Conservation (phyloP, 1,140 invertebrate genomes). For the Macrocentrus cingulum region DNA sequence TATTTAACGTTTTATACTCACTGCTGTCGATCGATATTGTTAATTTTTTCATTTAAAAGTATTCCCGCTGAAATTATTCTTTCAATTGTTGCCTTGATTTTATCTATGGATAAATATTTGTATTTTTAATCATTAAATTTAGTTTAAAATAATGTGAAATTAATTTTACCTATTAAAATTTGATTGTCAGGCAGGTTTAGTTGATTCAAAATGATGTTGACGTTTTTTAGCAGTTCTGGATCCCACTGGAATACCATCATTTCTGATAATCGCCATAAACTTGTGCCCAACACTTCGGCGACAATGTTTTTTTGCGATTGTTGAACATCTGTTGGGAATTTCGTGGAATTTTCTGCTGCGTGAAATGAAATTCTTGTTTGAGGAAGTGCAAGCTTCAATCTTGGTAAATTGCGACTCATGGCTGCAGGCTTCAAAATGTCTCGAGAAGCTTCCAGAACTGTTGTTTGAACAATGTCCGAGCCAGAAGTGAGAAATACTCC, state of each 20-base stretch:
- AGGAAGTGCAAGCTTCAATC: slow-evolving; percentile 43
- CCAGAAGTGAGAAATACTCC: slow-evolving; percentile 43
- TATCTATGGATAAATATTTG: slow-evolving; percentile 30
- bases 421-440: slow-evolving; percentile 12
- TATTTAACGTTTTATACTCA: slow-evolving; percentile 26
- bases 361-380: slow-evolving; percentile 44
- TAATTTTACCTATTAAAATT: slow-evolving; percentile 38
- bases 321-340: background rate
- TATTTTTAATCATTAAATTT: too few species aligned
- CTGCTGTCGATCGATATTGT: slow-evolving; percentile 32
- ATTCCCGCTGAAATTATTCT: slow-evolving; percentile 27
- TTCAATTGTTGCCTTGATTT: slow-evolving; percentile 28
- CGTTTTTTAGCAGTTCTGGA: slow-evolving; percentile 39
- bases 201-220: slow-evolving; percentile 30
- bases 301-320: slow-evolving; percentile 33
- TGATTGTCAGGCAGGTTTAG: slow-evolving; percentile 32
- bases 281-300: slow-evolving; percentile 42
- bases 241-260: slow-evolving; percentile 49
- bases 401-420: slow-evolving; percentile 26
- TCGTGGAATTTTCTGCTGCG: background rate
- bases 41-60: slow-evolving; percentile 35
- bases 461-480: slow-evolving; percentile 42
- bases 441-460: slow-evolving; percentile 11
- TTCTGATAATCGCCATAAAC: slow-evolving; percentile 51
- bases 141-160: too few species aligned